Evolutionary conservation across 2,113 vertebrate species (phyloP).

Genomic region (Morone saxatilis): DNA sequence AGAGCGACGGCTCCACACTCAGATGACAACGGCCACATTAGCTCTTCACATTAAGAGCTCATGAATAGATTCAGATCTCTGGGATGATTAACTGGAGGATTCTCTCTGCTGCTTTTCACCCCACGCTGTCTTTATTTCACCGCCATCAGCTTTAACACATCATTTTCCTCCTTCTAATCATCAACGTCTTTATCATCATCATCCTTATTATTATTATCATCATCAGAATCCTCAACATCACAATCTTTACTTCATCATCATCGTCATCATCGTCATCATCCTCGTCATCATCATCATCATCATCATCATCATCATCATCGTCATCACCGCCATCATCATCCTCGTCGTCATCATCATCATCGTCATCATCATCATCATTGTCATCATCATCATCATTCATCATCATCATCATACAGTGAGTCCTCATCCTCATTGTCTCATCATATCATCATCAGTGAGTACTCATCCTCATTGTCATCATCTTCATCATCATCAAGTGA

Average conservation of each 20-base stretch:
- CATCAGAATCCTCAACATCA: no score
- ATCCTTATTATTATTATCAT: neutral
- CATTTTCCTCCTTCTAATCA: neutral
- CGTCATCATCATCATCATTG: neutral
- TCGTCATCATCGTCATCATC: neutral
- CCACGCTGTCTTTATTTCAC: neutral
- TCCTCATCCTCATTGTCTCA: neutral
- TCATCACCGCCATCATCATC: neutral
- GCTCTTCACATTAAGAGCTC: slow-evolving; percentile 57
- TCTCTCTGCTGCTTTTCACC: slow-evolving; percentile 9
- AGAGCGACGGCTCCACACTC: slow-evolving; percentile 20
- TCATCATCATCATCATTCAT: neutral
- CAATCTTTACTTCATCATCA: neutral
- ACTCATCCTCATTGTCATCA: neutral
- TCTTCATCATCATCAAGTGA: neutral
- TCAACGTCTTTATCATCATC: neutral
- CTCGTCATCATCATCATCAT: neutral
- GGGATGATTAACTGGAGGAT: slow-evolving; percentile 41
- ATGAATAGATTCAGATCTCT: slow-evolving; percentile 66
- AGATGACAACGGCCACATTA: slow-evolving; percentile 18
- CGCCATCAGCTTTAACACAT: neutral
- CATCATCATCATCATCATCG: neutral
- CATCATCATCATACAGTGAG: neutral
- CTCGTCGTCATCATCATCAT: neutral
- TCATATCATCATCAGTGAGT: neutral